These are phyloP conservation scores for Ligdia adustata DNA, from an alignment of 2,888 invertebrate species.

Conservation along the genomic window DNA sequence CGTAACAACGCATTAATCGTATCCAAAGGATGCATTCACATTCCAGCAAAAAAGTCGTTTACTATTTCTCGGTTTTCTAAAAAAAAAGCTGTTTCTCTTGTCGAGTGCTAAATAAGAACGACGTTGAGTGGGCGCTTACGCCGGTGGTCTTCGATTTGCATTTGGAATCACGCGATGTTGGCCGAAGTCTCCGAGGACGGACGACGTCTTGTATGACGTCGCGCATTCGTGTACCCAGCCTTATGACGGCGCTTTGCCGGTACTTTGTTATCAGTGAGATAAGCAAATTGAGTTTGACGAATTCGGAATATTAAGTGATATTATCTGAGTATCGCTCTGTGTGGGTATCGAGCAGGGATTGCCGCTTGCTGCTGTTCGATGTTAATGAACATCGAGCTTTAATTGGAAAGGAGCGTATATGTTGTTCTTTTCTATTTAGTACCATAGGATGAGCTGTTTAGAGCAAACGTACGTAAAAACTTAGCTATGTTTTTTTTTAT, in stretches of 20 bases:
- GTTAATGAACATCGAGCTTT: constrained; percentile 12
- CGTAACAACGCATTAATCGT: background rate
- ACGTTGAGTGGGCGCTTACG: constrained; percentile 22
- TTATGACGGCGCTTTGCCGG: constrained; percentile 28
- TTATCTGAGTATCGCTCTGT: constrained; percentile 22
- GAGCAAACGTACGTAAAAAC: too few relatives aligned
- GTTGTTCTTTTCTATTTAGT: background rate
- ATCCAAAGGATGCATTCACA: background rate
- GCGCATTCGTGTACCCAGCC: constrained; percentile 28
- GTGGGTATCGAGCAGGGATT: too few relatives aligned
- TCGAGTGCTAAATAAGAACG: constrained; percentile 19
- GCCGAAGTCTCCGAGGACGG: constrained; percentile 4
- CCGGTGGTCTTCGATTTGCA: constrained; percentile 34
- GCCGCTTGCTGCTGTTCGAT: background rate
- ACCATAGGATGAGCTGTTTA: constrained; percentile 2
- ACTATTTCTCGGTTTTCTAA: constrained; percentile 3
- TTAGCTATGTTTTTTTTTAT: too few relatives aligned
- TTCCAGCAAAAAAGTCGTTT: constrained; percentile 4
- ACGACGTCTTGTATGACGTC: constrained; percentile 12
- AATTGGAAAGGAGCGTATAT: background rate
- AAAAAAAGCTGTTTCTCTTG: constrained; percentile 13
- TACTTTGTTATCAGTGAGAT: constrained; percentile 31
- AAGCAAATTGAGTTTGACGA: constrained; percentile 41
- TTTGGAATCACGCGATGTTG: constrained; percentile 29
- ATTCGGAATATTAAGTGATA: constrained; percentile 38